phyloP scores from a whole-genome alignment of 2,797 vertebrate species.

The Peromyscus attwateri region DNA sequence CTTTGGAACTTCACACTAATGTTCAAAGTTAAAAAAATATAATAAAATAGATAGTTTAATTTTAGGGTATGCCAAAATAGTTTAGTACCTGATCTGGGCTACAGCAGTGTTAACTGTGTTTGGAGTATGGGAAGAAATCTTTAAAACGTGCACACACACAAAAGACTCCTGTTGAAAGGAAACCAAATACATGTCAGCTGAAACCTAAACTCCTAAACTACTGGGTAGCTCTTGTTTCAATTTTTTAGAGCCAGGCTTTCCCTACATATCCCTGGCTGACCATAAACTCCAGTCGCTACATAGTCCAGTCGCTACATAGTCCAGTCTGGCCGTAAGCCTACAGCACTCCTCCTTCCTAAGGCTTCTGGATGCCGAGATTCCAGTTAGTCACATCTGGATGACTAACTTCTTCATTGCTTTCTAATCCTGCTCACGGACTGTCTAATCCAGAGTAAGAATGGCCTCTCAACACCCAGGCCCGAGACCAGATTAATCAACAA shows the following conservation, averaged over 20 bases:
- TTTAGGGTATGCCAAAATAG: constrained; percentile 9
- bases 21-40: constrained; percentile 90
- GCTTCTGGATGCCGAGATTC: neutral
- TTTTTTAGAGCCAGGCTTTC: neutral
- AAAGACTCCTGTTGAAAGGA: neutral
- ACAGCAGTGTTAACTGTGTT: neutral
- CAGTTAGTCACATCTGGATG: neutral
- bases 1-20: constrained; percentile 92
- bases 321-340: neutral
- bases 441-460: neutral
- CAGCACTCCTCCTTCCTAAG: neutral
- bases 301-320: neutral
- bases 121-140: constrained; percentile 17
- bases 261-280: neutral
- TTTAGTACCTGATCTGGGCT: neutral
- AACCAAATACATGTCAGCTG: neutral
- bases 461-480: neutral
- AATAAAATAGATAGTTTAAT: neutral
- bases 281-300: neutral
- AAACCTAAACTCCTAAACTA: neutral
- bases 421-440: neutral
- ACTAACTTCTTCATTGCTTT: neutral
- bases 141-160: neutral
- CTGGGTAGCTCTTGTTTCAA: neutral
- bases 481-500: neutral